These are phyloP conservation scores for Amphiprion clarkii DNA, from an alignment of 2,797 vertebrate genomes.

Conservation along the genomic window DNA sequence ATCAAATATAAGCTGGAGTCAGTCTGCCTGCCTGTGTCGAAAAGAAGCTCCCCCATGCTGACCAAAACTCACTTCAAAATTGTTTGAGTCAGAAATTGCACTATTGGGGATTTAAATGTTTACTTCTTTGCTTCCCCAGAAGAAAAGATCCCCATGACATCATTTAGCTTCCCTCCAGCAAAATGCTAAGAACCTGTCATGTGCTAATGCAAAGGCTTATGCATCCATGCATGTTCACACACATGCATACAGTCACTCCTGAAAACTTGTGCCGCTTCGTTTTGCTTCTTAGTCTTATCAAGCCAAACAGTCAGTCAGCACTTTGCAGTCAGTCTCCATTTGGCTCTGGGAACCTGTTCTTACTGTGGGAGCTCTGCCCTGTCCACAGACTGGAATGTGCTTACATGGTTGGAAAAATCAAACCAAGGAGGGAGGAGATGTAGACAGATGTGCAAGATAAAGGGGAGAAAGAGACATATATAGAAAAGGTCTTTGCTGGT, in stretches of 20 bases:
- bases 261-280: background rate
- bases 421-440: conserved; percentile 58
- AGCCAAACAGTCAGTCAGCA: conserved; percentile 55
- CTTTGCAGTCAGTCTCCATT: conserved; percentile 53
- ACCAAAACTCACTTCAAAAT: conserved; percentile 2
- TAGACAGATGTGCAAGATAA: conserved; percentile 60
- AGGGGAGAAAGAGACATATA: conserved; percentile 12
- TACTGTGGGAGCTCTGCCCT: conserved; percentile 70
- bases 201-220: conserved; percentile 11
- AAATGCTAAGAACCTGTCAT: background rate
- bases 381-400: conserved; percentile 83
- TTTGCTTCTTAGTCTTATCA: conserved; percentile 22
- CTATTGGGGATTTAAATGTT: conserved; percentile 14
- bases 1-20: conserved; percentile 47
- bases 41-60: conserved; percentile 26
- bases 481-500: conserved; percentile 15
- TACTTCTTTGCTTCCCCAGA: conserved; percentile 6
- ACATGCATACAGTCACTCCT: background rate
- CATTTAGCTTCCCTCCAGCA: background rate
- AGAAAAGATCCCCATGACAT: conserved; percentile 12
- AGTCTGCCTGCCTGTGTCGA: conserved; percentile 16
- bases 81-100: conserved; percentile 1
- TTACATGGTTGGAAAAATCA: conserved; percentile 81
- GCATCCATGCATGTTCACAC: background rate
- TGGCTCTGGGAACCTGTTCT: conserved; percentile 72